Base-by-base conservation (phyloP, 2,113 vertebrate species). In the Tautogolabrus adspersus region DNA sequence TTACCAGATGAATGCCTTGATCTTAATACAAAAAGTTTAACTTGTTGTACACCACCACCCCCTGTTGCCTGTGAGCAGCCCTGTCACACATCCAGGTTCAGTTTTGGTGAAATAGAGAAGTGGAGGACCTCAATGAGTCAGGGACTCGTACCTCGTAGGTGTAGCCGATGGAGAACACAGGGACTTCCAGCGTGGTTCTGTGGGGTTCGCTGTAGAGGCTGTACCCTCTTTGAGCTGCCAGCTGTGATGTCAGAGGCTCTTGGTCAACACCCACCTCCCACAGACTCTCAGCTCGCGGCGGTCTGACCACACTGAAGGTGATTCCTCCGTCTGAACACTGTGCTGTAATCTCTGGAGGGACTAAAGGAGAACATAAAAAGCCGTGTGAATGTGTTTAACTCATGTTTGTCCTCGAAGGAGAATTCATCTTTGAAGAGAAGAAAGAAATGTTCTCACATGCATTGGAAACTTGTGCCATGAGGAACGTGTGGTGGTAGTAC, bases 261-360 rank as follows among this genome's bases (percentile, higher is more conserved):
- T 83, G 63, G 56, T 82, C 80, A 0, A 92, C 42, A 0, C 82
- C 85, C 3, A 92, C 77, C 59, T 90, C 87, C 90, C 89, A 93
- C 3, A 92, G 67, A 46, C 51, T 72, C 15, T 40, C 19, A 1
- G 72, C 30, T 11, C 0, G 47, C 1, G 56, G 23, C 0, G 49
- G 55, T 40, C 18, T 46, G 26, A 60, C 51, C 44, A 91, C 63
- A 0, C 23, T 80, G 75, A 93, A 93, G 15, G 58, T 22, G 72
- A 92, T 87, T 30, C 88, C 88, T 71, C 42, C 10, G 0, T 77
- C 68, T 6, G 62, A 74, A 66, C 91, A 93, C 57, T 83, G 80
- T 13, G 85, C 90, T 0, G 62, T 82, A 23, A 91, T 69, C 67
- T 90, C 76, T n/a, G 90, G 89, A 67, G 89, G 89, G 12, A 86